Percentiles rank a stretch among this genome's conserved stretches.
Evolutionary conservation across 1,140 invertebrate genomes (phyloP).

Genomic region (Bombus sibiricus): DNA sequence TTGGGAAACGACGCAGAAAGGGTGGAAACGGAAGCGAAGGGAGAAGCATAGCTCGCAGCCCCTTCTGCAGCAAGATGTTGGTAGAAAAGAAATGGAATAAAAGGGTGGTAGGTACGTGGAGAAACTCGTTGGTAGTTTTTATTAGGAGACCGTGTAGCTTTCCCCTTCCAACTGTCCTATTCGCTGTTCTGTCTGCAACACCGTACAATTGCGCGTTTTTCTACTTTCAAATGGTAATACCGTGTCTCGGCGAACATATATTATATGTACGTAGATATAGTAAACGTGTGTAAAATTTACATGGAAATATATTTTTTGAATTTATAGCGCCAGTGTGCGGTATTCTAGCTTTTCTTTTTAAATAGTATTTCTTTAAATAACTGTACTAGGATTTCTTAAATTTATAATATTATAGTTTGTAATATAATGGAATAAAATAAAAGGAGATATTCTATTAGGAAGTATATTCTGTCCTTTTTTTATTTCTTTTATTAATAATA

Average conservation of each 20-base stretch:
- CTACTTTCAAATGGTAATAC: background rate
- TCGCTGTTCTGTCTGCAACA: constrained; percentile 2
- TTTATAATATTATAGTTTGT: too few species aligned
- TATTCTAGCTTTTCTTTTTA: too few species aligned
- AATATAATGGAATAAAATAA: too few species aligned
- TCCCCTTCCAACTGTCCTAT: background rate
- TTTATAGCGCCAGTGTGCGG: too few species aligned
- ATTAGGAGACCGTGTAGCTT: constrained; percentile 57
- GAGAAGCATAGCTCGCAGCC: constrained; percentile 31
- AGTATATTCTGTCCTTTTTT: too few species aligned
- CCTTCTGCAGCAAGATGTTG: background rate
- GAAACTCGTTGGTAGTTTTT: constrained; percentile 63
- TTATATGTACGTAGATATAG: background rate
- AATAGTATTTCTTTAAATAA: too few species aligned
- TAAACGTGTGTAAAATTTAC: background rate
- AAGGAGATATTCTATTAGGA: too few species aligned
- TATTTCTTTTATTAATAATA: too few species aligned
- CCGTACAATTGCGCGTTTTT: background rate
- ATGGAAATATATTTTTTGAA: too few species aligned
- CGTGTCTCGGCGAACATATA: background rate
- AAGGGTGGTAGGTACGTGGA: constrained; percentile 25
- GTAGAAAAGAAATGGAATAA: constrained; percentile 3
- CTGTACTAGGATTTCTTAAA: too few species aligned
- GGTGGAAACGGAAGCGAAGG: background rate
- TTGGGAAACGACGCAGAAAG: constrained; percentile 18